phyloP scores from a whole-genome alignment of 2,113 vertebrate species.

The Aphelocoma coerulescens region DNA sequence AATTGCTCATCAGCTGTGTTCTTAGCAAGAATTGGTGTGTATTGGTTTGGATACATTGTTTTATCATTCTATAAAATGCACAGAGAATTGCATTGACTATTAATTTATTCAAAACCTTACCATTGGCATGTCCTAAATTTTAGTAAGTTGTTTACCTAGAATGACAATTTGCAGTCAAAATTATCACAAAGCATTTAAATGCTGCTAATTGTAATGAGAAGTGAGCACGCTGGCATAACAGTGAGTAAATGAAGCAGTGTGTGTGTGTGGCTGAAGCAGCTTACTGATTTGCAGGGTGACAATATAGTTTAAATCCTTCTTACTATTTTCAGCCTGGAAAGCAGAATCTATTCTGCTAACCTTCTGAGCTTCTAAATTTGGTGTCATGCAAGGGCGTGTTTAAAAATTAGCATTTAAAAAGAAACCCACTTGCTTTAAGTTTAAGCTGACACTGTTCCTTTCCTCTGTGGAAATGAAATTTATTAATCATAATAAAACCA shows the following conservation, averaged over 20 bases:
- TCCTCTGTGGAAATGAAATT: slow-evolving; percentile 80
- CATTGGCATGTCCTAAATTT: not conserved
- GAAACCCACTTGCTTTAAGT: slow-evolving; percentile 73
- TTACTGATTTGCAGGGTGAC: not conserved
- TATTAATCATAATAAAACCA: slow-evolving; percentile 82
- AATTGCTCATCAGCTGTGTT: not conserved
- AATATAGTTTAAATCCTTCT: not conserved
- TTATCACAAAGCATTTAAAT: slow-evolving; percentile 4
- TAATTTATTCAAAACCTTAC: not conserved
- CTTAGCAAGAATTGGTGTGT: not conserved
- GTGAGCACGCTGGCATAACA: not conserved
- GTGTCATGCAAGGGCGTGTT: slow-evolving; percentile 73
- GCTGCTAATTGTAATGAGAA: not conserved
- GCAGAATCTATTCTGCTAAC: slow-evolving; percentile 64
- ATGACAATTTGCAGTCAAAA: not conserved
- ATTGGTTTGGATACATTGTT: not conserved
- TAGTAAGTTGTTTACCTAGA: not conserved
- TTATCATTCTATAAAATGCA: not conserved
- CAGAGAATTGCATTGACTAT: not conserved
- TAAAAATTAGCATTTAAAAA: slow-evolving; percentile 81
- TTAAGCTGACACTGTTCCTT: slow-evolving; percentile 77
- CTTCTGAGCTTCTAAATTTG: slow-evolving; percentile 69
- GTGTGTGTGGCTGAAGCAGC: not conserved
- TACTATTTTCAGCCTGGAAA: not conserved
- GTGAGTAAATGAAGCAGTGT: not conserved